phyloP scores from a whole-genome alignment of 2,888 invertebrate species.

The Tridacna crocea region DNA sequence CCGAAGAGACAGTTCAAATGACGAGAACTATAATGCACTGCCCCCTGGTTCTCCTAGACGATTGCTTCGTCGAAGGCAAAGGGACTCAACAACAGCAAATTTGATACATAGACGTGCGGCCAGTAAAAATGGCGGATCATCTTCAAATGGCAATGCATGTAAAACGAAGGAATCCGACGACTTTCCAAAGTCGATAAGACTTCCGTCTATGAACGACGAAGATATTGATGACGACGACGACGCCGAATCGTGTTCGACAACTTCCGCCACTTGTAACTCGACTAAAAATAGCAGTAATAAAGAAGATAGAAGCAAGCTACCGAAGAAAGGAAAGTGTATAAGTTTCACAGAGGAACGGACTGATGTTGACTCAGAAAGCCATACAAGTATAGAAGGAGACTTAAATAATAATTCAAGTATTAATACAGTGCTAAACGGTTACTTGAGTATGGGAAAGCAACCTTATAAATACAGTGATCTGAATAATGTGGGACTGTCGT shows the following conservation, averaged over 20 bases:
- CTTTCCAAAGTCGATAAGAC: constrained; percentile 36
- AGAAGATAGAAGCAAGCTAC: constrained; percentile 37
- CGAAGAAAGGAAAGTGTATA: constrained; percentile 54
- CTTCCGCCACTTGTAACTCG: constrained; percentile 62
- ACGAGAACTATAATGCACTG: neutral
- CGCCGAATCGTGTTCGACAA: constrained; percentile 55
- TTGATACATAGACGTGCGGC: constrained; percentile 51
- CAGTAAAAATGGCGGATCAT: constrained; percentile 18
- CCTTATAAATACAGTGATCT: constrained; percentile 13
- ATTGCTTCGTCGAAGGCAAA: constrained; percentile 19
- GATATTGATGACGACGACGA: constrained; percentile 29
- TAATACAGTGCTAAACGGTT: constrained; percentile 2
- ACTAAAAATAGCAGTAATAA: constrained; percentile 31
- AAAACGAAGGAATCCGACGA: constrained; percentile 22
- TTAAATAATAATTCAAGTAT: constrained; percentile 6
- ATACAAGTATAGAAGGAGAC: constrained; percentile 3
- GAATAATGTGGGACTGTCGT: neutral
- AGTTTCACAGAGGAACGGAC: constrained; percentile 39
- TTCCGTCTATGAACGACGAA: constrained; percentile 45
- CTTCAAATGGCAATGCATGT: constrained; percentile 2
- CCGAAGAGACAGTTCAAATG: neutral
- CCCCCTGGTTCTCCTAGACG: constrained; percentile 28
- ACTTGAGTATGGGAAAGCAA: constrained; percentile 11
- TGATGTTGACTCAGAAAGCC: constrained; percentile 26
- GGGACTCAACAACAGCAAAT: constrained; percentile 52